These are phyloP conservation scores for Eulithis prunata DNA, from an alignment of 2,888 invertebrate species.

Conservation along the genomic window DNA sequence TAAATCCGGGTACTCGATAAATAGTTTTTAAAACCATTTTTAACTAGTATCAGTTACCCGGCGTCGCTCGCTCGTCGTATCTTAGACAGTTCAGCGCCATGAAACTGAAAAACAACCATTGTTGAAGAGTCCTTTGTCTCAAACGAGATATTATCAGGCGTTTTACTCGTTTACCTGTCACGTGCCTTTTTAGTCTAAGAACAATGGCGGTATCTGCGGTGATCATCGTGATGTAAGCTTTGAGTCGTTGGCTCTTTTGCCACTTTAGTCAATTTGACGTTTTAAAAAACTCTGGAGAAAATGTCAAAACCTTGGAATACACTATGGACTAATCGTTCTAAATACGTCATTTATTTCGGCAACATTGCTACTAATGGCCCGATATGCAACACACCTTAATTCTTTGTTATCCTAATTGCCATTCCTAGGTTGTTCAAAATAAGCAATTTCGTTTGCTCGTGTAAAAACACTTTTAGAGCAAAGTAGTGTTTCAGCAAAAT, in stretches of 20 bases:
- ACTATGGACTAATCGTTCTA: too few species aligned
- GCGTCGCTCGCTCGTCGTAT: conserved; percentile 24
- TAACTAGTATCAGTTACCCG: conserved; percentile 28
- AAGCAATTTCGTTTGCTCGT: too few species aligned
- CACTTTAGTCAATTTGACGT: too few species aligned
- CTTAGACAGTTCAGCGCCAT: conserved; percentile 32
- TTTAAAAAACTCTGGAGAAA: too few species aligned
- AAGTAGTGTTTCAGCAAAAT: too few species aligned
- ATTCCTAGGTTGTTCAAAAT: too few species aligned
- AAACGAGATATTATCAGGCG: conserved; percentile 76
- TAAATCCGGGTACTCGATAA: background rate
- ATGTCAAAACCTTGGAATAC: too few species aligned
- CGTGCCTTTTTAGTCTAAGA: conserved; percentile 25
- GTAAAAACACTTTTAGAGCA: too few species aligned
- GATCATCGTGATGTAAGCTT: conserved; percentile 19
- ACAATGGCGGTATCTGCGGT: conserved; percentile 23
- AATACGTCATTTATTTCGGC: too few species aligned
- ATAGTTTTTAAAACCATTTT: background rate
- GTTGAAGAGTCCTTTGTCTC: conserved; percentile 66
- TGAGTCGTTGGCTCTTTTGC: conserved; percentile 1
- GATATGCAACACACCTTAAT: too few species aligned
- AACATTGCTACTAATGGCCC: too few species aligned
- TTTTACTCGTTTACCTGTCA: conserved; percentile 73
- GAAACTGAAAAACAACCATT: conserved; percentile 55
- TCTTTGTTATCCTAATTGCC: too few species aligned